phyloP scores from a whole-genome alignment of 2,113 vertebrate species.

The Ornithorhynchus anatinus region DNA sequence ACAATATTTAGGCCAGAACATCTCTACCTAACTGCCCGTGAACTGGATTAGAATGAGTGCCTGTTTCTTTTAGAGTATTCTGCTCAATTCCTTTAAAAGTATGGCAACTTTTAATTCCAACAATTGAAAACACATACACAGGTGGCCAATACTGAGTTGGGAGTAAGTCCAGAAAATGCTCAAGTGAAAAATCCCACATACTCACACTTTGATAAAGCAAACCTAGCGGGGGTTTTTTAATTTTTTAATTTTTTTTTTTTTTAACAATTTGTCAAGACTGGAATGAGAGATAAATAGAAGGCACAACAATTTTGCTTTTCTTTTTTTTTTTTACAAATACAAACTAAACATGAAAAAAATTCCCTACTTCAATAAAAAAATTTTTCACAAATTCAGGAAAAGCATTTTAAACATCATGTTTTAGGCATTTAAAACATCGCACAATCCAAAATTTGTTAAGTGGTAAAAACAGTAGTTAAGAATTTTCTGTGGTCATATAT shows the following conservation, averaged over 20 bases:
- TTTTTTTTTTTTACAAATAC: slow-evolving; percentile 79
- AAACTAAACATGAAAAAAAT: slow-evolving; percentile 80
- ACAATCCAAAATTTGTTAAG: slow-evolving; percentile 73
- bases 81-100: neutral
- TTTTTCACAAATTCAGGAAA: slow-evolving; percentile 75
- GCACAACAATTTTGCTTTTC: slow-evolving; percentile 82
- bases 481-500: slow-evolving; percentile 70
- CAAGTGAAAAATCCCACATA: slow-evolving; percentile 58
- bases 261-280: slow-evolving; percentile 77
- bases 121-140: neutral
- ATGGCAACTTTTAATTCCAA: neutral
- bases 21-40: too few relatives aligned
- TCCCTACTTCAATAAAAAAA: slow-evolving; percentile 75
- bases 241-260: slow-evolving; percentile 59
- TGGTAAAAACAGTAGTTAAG: slow-evolving; percentile 70
- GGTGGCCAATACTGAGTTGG: neutral
- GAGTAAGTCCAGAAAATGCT: neutral
- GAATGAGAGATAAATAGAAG: slow-evolving; percentile 86
- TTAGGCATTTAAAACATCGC: slow-evolving; percentile 77
- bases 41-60: too few relatives aligned
- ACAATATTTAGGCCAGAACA: too few relatives aligned
- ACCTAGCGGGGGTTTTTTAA: slow-evolving; percentile 77
- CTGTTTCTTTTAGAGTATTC: too few relatives aligned
- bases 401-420: slow-evolving; percentile 71
- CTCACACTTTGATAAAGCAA: slow-evolving; percentile 74